Conservation (phyloP, 2,888 invertebrate species). For the Altica lythri region DNA sequence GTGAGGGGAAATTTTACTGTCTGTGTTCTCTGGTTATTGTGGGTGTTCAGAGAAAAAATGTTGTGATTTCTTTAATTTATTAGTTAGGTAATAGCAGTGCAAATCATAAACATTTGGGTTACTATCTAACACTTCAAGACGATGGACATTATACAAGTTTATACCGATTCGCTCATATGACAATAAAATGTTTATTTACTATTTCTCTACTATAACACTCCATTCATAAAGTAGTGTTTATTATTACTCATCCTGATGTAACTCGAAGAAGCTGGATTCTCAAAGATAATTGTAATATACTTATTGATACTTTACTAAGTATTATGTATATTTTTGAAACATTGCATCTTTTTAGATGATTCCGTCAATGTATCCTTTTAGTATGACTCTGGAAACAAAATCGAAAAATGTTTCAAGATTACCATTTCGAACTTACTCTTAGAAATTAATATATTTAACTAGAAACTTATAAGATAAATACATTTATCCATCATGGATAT, state of each 20-base stretch:
- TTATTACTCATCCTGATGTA: conserved; percentile 42
- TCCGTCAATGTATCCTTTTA: conserved; percentile 25
- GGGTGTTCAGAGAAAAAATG: conserved; percentile 52
- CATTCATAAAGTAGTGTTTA: conserved; percentile 53
- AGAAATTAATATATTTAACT: conserved; percentile 27
- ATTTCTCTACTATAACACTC: conserved; percentile 51
- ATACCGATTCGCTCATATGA: conserved; percentile 41
- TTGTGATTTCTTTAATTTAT: conserved; percentile 50
- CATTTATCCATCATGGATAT: conserved; percentile 51
- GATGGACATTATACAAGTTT: conserved; percentile 34
- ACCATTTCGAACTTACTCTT: conserved; percentile 46
- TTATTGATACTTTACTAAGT: conserved; percentile 23
- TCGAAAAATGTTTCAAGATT: conserved; percentile 31
- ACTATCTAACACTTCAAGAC: not conserved
- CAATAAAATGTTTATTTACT: conserved; percentile 57
- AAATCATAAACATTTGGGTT: conserved; percentile 18
- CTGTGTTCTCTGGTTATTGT: conserved; percentile 52
- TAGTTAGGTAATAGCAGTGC: conserved; percentile 46
- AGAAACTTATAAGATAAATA: conserved; percentile 4
- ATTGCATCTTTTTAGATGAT: conserved; percentile 28
- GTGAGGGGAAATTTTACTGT: conserved; percentile 44
- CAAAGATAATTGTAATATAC: conserved; percentile 23
- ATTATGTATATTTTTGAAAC: conserved; percentile 24
- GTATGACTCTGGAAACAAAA: conserved; percentile 28
- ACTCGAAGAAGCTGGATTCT: conserved; percentile 27